These are phyloP conservation scores for Discoglossus pictus DNA, from an alignment of 2,797 vertebrate species.

Conservation along the genomic window DNA sequence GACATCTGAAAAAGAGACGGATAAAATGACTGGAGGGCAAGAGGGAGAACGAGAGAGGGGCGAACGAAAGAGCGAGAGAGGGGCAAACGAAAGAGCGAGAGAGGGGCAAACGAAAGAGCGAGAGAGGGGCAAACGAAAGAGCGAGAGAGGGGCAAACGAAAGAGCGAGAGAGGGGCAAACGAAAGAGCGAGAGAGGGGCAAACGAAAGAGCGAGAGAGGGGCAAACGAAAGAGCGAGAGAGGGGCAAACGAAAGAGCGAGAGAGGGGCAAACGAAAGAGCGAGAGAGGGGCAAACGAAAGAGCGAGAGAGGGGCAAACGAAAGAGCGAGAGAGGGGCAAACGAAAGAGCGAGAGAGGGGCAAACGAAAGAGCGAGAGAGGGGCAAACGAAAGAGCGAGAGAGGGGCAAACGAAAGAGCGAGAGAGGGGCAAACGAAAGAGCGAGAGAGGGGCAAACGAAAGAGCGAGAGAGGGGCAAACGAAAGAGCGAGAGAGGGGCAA, in stretches of 20 bases:
- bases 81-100: fast-evolving
- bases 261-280: background rate
- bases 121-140: background rate
- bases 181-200: too few species aligned
- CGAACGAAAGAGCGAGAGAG: too few species aligned
- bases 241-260: background rate
- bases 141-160: too few species aligned
- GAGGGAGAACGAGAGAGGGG: background rate
- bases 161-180: background rate
- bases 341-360: too few species aligned
- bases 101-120: background rate
- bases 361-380: background rate
- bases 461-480: fast-evolving
- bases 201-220: too few species aligned
- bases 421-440: too few species aligned
- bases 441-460: background rate
- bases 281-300: too few species aligned
- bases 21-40: background rate
- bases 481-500: background rate
- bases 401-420: background rate
- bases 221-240: too few species aligned
- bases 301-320: background rate
- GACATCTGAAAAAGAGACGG: conserved; percentile 69
- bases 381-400: background rate
- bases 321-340: too few species aligned